A percentile compares a stretch with the other conserved stretches of the same genome.
These are phyloP conservation scores for Toxostoma redivivum DNA, from an alignment of 2,113 vertebrate genomes.

Conservation along the genomic window DNA sequence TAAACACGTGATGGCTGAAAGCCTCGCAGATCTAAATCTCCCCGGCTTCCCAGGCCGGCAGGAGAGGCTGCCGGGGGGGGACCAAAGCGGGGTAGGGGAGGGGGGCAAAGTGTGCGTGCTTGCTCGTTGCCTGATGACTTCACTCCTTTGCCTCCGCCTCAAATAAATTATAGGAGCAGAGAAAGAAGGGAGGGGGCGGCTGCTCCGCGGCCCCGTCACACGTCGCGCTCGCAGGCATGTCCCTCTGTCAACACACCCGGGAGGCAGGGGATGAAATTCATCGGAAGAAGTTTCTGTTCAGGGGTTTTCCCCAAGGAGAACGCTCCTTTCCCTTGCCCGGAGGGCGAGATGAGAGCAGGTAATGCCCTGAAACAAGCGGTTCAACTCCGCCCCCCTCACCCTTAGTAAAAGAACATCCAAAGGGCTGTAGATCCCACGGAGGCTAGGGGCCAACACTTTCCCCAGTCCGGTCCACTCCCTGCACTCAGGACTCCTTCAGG, in stretches of 20 bases:
- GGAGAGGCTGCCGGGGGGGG: conserved; percentile 57
- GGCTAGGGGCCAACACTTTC: neutral
- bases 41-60: conserved; percentile 60
- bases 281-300: neutral
- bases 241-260: neutral
- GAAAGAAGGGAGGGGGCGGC: neutral
- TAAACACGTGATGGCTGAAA: conserved; percentile 86
- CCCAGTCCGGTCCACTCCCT: too few species aligned
- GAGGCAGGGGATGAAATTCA: neutral
- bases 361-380: neutral
- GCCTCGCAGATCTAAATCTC: conserved; percentile 79
- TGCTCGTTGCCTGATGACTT: neutral
- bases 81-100: neutral
- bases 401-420: neutral
- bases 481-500: neutral
- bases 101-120: neutral
- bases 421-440: neutral
- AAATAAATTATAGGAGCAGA: neutral
- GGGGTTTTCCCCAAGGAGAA: neutral
- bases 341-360: neutral
- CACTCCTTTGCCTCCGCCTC: neutral
- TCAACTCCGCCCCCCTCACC: neutral
- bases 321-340: neutral
- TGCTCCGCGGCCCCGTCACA: neutral
- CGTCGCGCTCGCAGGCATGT: neutral